These are phyloP conservation scores for Harpagoxenus sublaevis DNA, from an alignment of 2,888 invertebrate genomes.

Conservation along the genomic window DNA sequence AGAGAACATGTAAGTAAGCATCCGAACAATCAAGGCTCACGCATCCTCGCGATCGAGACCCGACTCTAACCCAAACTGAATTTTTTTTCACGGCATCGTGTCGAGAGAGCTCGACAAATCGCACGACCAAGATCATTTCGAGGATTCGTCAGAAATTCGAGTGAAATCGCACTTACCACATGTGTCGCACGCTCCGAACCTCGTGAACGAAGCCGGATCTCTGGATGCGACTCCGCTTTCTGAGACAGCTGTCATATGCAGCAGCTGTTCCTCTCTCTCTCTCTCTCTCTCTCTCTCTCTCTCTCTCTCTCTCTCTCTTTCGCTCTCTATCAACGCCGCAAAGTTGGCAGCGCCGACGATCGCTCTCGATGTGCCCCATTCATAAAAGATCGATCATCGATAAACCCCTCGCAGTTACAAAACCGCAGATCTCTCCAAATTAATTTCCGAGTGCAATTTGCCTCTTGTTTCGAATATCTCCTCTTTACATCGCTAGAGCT, in stretches of 20 bases:
- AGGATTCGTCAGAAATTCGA: neutral
- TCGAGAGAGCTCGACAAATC: neutral
- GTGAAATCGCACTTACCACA: constrained; percentile 19
- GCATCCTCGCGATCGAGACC: neutral
- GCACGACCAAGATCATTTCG: neutral
- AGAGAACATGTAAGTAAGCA: neutral
- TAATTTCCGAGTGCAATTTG: neutral
- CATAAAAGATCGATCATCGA: constrained; percentile 4
- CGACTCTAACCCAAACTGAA: neutral
- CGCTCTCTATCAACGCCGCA: neutral
- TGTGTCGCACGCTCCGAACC: neutral
- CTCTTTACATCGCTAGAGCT: neutral
- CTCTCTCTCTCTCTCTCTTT: neutral
- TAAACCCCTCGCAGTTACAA: neutral
- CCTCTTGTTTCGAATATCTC: neutral
- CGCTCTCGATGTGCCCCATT: neutral
- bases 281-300: neutral
- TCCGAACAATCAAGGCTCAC: neutral
- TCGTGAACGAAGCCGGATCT: neutral
- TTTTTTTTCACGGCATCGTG: neutral
- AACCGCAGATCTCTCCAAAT: neutral
- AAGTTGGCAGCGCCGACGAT: constrained; percentile 28
- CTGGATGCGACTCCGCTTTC: neutral
- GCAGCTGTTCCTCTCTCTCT: constrained; percentile 29
- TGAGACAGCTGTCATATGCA: constrained; percentile 39